These are phyloP conservation scores for Dynastes maya DNA, from an alignment of 2,888 invertebrate genomes.

Conservation along the genomic window DNA sequence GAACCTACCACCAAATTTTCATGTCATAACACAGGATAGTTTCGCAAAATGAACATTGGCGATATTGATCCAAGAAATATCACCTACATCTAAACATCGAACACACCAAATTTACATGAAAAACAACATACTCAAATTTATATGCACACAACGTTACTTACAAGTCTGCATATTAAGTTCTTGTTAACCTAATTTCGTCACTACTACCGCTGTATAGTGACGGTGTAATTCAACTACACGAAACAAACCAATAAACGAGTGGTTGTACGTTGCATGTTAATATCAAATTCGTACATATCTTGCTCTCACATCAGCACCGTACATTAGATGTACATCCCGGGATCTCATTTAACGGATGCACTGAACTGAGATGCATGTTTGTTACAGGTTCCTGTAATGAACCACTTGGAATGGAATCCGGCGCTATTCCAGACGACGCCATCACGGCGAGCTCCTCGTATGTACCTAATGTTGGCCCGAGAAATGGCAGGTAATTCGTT, in stretches of 20 bases:
- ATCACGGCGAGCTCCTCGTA: slow-evolving; percentile 82
- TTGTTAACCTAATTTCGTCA: slow-evolving; percentile 44
- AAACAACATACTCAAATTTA: slow-evolving; percentile 27
- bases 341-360: slow-evolving; percentile 46
- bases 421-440: slow-evolving; percentile 78
- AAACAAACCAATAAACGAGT: slow-evolving; percentile 46
- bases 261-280: slow-evolving; percentile 40
- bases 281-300: slow-evolving; percentile 44
- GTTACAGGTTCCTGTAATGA: slow-evolving; percentile 75
- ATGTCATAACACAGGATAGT: too few relatives aligned
- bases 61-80: slow-evolving; percentile 7
- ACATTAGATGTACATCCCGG: slow-evolving; percentile 26
- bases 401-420: slow-evolving; percentile 82
- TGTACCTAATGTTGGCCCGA: slow-evolving; percentile 80
- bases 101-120: slow-evolving; percentile 20
- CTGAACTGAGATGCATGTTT: slow-evolving; percentile 52
- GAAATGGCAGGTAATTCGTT: slow-evolving; percentile 77
- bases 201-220: slow-evolving; percentile 22
- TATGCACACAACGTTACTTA: slow-evolving; percentile 41
- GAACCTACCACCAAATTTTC: too few relatives aligned
- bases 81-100: slow-evolving; percentile 12
- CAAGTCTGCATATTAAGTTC: slow-evolving; percentile 44
- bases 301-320: slow-evolving; percentile 18
- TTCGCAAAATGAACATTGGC: too few relatives aligned
- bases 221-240: slow-evolving; percentile 33